Evolutionary conservation across 1,140 invertebrate genomes (phyloP), one percentile per base, ranked within the genome.

Genomic region (Procambarus virginalis): DNA sequence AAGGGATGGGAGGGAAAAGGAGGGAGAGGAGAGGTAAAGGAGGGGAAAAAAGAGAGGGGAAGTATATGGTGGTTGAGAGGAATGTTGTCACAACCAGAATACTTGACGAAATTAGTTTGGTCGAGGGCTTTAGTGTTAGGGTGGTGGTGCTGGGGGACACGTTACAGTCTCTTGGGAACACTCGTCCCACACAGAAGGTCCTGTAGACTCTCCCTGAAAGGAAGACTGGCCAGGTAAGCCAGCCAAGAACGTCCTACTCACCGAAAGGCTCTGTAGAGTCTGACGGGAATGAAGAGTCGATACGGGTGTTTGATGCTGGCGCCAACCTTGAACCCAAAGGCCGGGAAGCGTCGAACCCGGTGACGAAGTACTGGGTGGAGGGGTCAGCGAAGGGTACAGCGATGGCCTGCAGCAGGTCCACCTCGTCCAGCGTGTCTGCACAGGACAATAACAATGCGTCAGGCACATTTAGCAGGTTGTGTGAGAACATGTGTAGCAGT

Each of bases 271-370:
- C 96, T 93, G 92, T 96, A 97, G 51, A 99, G 95, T 93, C 96
- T 96, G 93, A 98, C 97, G 0, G 98, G 98, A 92, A 98, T 94
- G 92, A 97, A 96, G 70, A 98, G 95, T 76, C 97, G 95, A 94
- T 97, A 89, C 0, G 97, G 97, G 14, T 96, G 96, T 94, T 98
- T 98, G 58, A 98, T 96, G 94, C 98, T 97, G 2, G 97, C 97
- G 34, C 97, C 97, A 5, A 96, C 95, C 92, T 96, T 95, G 68
- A 98, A 96, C 5, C 97, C 97, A 93, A 97, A 97, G 9, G 97
- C 97, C 20, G 97, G 97, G 94, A 98, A 98, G 60, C 97, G 93
- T 99, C 97, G 64, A 96, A 95, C 14, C 97, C 97, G 48, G 93
- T 93, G 14, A 94, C 93, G 84, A 94, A 93, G 92, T 96, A 95